Evolutionary conservation across 2,888 invertebrate species (phyloP), one percentile per base, ranked within the genome.

Genomic region (Pardosa pseudoannulata): DNA sequence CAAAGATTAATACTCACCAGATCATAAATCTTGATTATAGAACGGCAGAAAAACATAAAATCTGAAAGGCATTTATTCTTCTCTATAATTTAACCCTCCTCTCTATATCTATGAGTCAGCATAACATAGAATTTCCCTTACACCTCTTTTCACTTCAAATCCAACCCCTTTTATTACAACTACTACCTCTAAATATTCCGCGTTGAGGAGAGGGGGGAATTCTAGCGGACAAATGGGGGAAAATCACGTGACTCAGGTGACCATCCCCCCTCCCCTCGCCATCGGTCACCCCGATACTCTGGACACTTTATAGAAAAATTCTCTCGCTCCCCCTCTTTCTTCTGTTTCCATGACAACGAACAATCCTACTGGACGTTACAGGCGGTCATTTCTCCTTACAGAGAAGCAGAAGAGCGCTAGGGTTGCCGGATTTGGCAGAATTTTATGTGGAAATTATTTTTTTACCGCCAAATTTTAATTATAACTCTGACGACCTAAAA

Each of bases 241-340:
- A 56, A 56, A 56, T 56, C 56, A 56, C 56, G 56, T 56, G 56
- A 56, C 56, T 56, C 56, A 56, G 56, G 56, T 56, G 56, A 56
- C 56, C 56, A 56, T 23, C 56, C 62, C n/a, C 23, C 27, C n/a
- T n/a, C n/a, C n/a, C n/a, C n/a, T n/a, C n/a, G n/a, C 83, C 78
- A 79, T 75, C 74, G 85, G 85, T 86, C 85, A 86, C 85, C 70
- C 79, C 46, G 79, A 86, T 86, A 79, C 85, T 79, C 85, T 73
- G 79, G 85, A 79, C 79, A 86, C 74, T 86, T 86, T 86, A 79
- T 86, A 86, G 85, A 86, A 86, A 86, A 86, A 74, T 86, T 68
- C 65, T 41, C 79, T 31, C 29, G 70, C 70, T 3, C 56, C 70
- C 50, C 64, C 46, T n/a, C 46, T 67, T 73, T 39, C 65, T 78